phyloP scores from a whole-genome alignment of 2,888 invertebrate species.

The Lithosia quadra region DNA sequence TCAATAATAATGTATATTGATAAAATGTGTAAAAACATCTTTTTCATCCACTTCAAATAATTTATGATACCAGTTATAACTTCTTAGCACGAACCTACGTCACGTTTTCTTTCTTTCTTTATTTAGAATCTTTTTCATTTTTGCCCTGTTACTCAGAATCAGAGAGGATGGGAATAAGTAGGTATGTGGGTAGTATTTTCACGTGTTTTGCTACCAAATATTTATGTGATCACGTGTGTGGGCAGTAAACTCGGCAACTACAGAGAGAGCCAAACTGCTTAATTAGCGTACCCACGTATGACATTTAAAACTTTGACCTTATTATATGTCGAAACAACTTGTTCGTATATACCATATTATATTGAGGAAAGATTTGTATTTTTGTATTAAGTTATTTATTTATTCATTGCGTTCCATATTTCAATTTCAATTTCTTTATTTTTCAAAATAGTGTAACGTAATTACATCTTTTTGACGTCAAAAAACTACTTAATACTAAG shows the following conservation, averaged over 20 bases:
- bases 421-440: too few relatives aligned
- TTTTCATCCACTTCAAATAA: background rate
- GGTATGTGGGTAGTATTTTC: background rate
- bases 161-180: background rate
- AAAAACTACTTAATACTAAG: too few relatives aligned
- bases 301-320: slow-evolving; percentile 11
- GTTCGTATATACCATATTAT: too few relatives aligned
- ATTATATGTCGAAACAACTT: background rate
- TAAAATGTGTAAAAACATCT: background rate
- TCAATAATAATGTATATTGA: background rate
- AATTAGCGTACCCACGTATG: background rate
- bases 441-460: too few relatives aligned
- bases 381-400: too few relatives aligned
- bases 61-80: background rate
- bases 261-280: background rate
- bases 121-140: background rate
- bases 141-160: background rate
- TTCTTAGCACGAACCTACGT: background rate
- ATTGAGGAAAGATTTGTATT: too few relatives aligned
- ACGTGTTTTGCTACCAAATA: background rate
- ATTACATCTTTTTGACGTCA: too few relatives aligned
- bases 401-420: too few relatives aligned
- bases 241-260: background rate
- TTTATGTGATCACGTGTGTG: background rate
- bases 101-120: background rate